These are phyloP conservation scores for Neosilurus hyrtlii DNA, from an alignment of 2,797 vertebrate genomes.

Conservation along the genomic window DNA sequence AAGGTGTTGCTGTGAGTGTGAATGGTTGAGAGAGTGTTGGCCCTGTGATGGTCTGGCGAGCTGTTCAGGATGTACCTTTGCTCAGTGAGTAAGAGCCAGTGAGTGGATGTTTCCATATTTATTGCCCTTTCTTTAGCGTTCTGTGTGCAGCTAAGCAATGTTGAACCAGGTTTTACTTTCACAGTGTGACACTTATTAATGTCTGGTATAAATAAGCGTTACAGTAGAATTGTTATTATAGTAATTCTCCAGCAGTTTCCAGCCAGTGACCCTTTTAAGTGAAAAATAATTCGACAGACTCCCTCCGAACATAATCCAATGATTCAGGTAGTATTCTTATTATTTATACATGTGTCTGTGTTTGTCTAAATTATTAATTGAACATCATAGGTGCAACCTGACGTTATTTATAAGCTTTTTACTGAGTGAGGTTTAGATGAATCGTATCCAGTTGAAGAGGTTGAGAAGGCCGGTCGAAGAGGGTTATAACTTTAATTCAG, in stretches of 20 bases:
- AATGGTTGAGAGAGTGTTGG: no score
- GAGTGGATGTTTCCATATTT: no score
- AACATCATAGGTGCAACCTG: not conserved
- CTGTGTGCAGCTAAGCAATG: not conserved
- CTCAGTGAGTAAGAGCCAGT: no score
- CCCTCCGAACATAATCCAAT: not conserved
- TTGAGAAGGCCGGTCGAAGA: no score
- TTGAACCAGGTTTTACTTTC: not conserved
- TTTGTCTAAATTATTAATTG: no score
- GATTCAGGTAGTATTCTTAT: not conserved
- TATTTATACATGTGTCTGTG: not conserved
- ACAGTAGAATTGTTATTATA: not conserved
- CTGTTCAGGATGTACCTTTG: no score
- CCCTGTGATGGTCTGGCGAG: no score
- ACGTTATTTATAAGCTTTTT: not conserved
- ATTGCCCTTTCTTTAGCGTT: no score
- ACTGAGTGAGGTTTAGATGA: not conserved
- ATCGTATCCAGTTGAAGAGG: no score
- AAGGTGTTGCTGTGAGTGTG: no score
- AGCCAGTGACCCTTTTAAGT: not conserved
- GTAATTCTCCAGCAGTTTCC: not conserved
- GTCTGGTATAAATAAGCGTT: not conserved
- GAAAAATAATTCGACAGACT: not conserved
- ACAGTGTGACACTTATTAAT: not conserved
- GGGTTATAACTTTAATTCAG: no score